Conservation (phyloP, 2,113 vertebrate species). For the Callithrix jacchus region DNA sequence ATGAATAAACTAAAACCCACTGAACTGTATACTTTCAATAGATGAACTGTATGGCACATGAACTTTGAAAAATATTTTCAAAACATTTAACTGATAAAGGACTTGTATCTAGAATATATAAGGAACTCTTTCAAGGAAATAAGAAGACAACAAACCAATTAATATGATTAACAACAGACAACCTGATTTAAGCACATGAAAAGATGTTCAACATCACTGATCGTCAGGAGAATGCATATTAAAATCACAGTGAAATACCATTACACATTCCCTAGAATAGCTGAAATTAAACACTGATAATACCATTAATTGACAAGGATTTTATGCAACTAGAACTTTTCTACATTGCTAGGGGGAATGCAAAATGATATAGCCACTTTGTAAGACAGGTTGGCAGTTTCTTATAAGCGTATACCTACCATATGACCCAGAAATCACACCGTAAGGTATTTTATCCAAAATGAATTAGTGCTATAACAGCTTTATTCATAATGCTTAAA, state of each 20-base stretch:
- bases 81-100: not conserved
- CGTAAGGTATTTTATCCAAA: not conserved
- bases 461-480: not conserved
- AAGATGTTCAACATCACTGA: not conserved
- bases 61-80: not conserved
- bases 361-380: not conserved
- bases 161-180: not conserved
- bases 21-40: not conserved
- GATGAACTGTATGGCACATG: not conserved
- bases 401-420: not conserved
- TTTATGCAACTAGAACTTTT: not conserved
- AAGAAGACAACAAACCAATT: not conserved
- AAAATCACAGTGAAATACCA: not conserved
- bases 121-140: not conserved
- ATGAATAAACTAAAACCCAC: not conserved
- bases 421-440: not conserved
- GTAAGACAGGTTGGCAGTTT: not conserved
- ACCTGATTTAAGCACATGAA: not conserved
- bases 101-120: not conserved
- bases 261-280: not conserved
- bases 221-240: not conserved
- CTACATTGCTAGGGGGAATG: not conserved
- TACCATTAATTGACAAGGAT: not conserved
- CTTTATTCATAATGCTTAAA: not conserved
- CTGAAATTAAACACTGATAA: not conserved